Evolutionary conservation across 2,797 vertebrate species (phyloP).

Genomic region (Selene dorsalis): DNA sequence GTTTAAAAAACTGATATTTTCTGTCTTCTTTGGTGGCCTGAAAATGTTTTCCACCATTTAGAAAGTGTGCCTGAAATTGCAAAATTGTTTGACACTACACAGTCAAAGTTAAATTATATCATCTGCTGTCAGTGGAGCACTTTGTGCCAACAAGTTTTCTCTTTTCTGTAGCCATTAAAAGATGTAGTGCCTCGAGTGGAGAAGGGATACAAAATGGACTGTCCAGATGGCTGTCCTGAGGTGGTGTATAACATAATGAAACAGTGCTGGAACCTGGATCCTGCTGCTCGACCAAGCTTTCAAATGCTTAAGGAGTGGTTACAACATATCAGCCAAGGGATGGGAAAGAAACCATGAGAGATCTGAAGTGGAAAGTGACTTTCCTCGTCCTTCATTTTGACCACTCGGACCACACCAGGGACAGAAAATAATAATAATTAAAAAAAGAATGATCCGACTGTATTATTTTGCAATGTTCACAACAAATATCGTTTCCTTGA

Average conservation of each 20-base stretch:
- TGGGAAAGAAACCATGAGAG: slow-evolving; percentile 43
- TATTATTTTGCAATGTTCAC: slow-evolving; percentile 34
- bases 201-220: slow-evolving; percentile 98
- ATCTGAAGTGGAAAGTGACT: slow-evolving; percentile 31
- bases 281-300: slow-evolving; percentile 90
- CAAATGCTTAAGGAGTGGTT: slow-evolving; percentile 91
- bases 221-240: slow-evolving; percentile 92
- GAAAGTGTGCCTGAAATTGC: background rate
- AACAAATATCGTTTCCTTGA: slow-evolving; percentile 12
- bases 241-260: slow-evolving; percentile 97
- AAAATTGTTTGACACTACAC: background rate
- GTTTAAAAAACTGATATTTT: background rate
- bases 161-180: slow-evolving; percentile 88
- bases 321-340: slow-evolving; percentile 89
- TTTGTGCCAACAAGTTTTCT: slow-evolving; percentile 7
- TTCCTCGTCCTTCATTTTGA: slow-evolving; percentile 34
- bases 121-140: background rate
- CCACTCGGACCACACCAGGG: slow-evolving; percentile 30
- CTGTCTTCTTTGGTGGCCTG: background rate
- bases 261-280: slow-evolving; percentile 95
- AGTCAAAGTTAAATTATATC: background rate
- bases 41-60: background rate
- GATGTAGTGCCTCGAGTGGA: slow-evolving; percentile 96
- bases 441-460: slow-evolving; percentile 17
- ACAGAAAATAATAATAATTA: background rate